Evolutionary conservation across 2,113 vertebrate species (phyloP).

Genomic region (Nothocercus nigrocapillus): DNA sequence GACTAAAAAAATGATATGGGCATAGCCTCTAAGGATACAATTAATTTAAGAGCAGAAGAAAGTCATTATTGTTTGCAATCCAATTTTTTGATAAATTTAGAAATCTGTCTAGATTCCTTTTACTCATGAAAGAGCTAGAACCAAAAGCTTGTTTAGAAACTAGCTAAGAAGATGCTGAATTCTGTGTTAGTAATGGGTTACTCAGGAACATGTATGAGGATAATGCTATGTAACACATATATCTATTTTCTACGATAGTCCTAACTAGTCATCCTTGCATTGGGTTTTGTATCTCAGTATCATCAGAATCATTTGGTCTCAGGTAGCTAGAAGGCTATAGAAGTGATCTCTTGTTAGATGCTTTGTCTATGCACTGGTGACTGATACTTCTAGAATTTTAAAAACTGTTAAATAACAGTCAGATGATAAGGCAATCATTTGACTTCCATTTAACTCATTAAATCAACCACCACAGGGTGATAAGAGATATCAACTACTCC

Average conservation of each 20-base stretch:
- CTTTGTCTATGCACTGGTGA: not conserved
- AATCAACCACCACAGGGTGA: not conserved
- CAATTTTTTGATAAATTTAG: not conserved
- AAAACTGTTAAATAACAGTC: not conserved
- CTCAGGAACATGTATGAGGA: not conserved
- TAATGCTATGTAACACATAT: not conserved
- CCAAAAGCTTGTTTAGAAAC: constrained; percentile 5
- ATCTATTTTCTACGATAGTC: not conserved
- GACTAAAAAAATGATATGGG: not conserved
- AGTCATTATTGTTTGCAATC: not conserved
- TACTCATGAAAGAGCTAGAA: not conserved
- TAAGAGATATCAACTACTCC: not conserved
- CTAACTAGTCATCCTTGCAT: not conserved
- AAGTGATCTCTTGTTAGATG: not conserved
- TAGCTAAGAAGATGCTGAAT: not conserved
- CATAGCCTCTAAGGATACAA: not conserved
- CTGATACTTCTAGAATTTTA: not conserved
- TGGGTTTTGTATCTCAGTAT: not conserved
- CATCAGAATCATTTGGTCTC: not conserved
- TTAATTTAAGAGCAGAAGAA: constrained; percentile 16
- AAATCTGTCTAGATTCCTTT: constrained; percentile 5
- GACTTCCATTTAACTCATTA: not conserved
- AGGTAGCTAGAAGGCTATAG: not conserved
- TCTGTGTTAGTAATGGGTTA: not conserved
- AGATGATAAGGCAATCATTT: not conserved